Evolutionary conservation across 1,140 invertebrate species (phyloP), one percentile per base, ranked within the genome.

Genomic region (Plectrocnemia conspersa): DNA sequence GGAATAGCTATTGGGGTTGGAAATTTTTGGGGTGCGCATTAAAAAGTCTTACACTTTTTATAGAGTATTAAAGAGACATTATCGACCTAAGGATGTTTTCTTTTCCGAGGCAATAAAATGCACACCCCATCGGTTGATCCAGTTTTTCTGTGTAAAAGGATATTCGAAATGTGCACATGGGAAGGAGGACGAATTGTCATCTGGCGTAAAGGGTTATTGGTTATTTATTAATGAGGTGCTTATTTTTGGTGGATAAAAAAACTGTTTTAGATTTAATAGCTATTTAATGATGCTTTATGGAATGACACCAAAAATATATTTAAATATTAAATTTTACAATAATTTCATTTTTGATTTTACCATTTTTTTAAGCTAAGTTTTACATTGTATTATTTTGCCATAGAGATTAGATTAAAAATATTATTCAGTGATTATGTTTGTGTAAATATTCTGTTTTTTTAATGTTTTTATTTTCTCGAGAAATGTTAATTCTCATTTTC

Each of bases 181-280:
- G 16, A 6, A 48, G 35, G 13, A 52, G 10, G 25, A 19, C 44
- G 50, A 42, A 22, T n/a, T 18, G 50, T 23, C 38, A 25, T 59
- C 58, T 59, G 58, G 29, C n/a, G 21, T 33, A 52, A 59, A 59
- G 58, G 58, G 58, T 59, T 59, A 59, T 59, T 59, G 58, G 45
- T 16, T 40, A 59, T 50, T 52, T 55, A 55, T 59, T 59, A 59
- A 59, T 55, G 58, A 54, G 53, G n/a, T 42, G 15, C n/a, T 7
- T 29, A 29, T 29, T 29, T 29, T 29, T 29, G 27, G 7, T 7
- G 13, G 13, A 29, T 29, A 29, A 7, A 29, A 40, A 9, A 7
- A 13, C 15, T n/a, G n/a, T n/a, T 9, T n/a, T 32, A 32, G n/a
- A 32, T n/a, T 32, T 32, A 36, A 36, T 4, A 36, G 13, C 35